Evolutionary conservation across 2,797 vertebrate genomes (phyloP).

Genomic region (Chanos chanos): DNA sequence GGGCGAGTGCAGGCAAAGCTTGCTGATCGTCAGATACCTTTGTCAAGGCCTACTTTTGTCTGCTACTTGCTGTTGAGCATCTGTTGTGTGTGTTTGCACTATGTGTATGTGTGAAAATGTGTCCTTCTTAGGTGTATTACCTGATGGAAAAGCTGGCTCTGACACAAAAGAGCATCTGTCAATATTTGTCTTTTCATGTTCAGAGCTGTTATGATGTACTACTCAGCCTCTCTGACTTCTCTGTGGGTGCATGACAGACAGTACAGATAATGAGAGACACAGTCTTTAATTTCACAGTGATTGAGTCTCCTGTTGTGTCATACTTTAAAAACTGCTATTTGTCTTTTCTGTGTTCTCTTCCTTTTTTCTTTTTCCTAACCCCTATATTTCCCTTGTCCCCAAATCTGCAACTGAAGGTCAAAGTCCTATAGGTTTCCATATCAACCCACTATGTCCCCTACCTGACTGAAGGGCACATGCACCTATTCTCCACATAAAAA

Average conservation of each 20-base stretch:
- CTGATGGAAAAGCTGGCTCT: slow-evolving; percentile 65
- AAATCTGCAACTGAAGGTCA: too few relatives aligned
- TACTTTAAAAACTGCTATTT: too few relatives aligned
- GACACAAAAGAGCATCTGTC: slow-evolving; percentile 62
- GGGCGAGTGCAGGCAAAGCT: slow-evolving; percentile 64
- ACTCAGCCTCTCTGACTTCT: slow-evolving; percentile 44
- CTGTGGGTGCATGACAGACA: background rate
- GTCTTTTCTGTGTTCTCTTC: too few relatives aligned
- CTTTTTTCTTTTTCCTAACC: too few relatives aligned
- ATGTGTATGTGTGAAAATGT: slow-evolving; percentile 45
- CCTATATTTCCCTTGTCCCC: too few relatives aligned
- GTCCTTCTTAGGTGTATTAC: slow-evolving; percentile 35
- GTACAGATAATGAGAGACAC: background rate
- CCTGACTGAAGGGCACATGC: too few relatives aligned
- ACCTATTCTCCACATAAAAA: too few relatives aligned
- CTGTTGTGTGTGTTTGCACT: slow-evolving; percentile 46
- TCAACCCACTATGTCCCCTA: too few relatives aligned
- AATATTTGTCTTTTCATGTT: slow-evolving; percentile 66
- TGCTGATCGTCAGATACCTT: slow-evolving; percentile 64
- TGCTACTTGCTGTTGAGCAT: slow-evolving; percentile 52
- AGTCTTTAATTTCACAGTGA: background rate
- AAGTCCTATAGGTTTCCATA: too few relatives aligned
- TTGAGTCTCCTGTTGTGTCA: slow-evolving; percentile 46
- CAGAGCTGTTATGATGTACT: slow-evolving; percentile 50
- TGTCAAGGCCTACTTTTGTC: slow-evolving; percentile 65